These are phyloP conservation scores for Turritopsis rubra DNA, from an alignment of 30 jellyfish, hydroid and myxozoan species.

Conservation along the genomic window DNA sequence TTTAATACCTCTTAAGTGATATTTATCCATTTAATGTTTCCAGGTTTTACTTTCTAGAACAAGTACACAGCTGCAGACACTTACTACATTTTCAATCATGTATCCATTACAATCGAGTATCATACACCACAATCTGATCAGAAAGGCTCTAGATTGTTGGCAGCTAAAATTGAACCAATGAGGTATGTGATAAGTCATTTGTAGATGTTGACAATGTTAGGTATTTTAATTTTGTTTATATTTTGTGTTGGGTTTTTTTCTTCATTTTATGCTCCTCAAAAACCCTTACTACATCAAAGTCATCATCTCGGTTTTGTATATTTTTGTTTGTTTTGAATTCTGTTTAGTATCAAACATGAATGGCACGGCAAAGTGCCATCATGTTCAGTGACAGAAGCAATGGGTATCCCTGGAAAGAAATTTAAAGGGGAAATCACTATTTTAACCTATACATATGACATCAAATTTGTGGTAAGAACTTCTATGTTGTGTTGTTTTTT, in stretches of 20 bases:
- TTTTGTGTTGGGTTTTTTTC: too few relatives aligned
- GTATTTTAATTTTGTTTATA: too few relatives aligned
- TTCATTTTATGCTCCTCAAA: too few relatives aligned
- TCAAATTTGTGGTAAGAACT: slow-evolving; percentile 56
- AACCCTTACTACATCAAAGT: too few relatives aligned
- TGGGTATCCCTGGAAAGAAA: slow-evolving; percentile 55
- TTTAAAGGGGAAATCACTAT: slow-evolving; percentile 33
- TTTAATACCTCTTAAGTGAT: neutral
- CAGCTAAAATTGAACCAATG: slow-evolving; percentile 84
- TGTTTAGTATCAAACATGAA: neutral
- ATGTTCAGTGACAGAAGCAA: slow-evolving; percentile 60
- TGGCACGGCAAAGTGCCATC: slow-evolving; percentile 17
- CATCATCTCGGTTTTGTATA: neutral
- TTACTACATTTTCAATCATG: slow-evolving; percentile 80
- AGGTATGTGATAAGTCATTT: slow-evolving; percentile 35
- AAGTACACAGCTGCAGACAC: slow-evolving; percentile 65
- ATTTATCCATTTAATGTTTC: neutral
- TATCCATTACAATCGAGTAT: slow-evolving; percentile 62
- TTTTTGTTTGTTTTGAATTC: neutral
- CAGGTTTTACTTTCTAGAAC: slow-evolving; percentile 41
- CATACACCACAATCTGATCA: slow-evolving; percentile 66
- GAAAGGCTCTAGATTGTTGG: slow-evolving; percentile 85
- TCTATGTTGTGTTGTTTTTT: too few relatives aligned
- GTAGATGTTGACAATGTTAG: too few relatives aligned
- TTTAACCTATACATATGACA: slow-evolving; percentile 65